Evolutionary conservation across 2,797 vertebrate species (phyloP), one percentile per base, ranked within the genome.

Genomic region (Chaenodraco wilsoni): DNA sequence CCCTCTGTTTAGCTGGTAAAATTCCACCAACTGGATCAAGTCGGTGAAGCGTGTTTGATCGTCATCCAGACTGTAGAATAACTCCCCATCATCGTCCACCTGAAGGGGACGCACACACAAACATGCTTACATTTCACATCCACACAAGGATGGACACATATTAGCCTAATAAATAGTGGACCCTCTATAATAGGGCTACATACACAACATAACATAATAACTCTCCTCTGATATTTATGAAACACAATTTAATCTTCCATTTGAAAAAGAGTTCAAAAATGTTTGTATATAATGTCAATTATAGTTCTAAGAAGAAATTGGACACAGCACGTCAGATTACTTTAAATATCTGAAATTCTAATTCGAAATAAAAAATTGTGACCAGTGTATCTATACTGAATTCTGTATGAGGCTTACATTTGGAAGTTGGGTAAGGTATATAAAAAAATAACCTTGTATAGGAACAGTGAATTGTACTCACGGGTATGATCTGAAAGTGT

Each of bases 21-120:
- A 99, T 87, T 99, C 97, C 91, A 99, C 97, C 84, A 99, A 91
- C 91, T 99, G 98, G 84, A 97, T 97, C 85, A 99, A 95, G 95
- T 99, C 97, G 40, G 95, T 96, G 92, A 99, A 99, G 75, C 95
- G 95, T 0, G 97, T 99, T 81, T 97, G 96, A 75, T 96, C 96
- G 1, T 99, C 97, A 66, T 99, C 98, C 85, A 99, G 93, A 27
- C 96, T 98, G 92, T 97, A 96, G 89, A 96, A 96, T n/a, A 95
- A 87, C 70, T 96, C 96, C 5, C 97, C 96, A 50, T 96, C 96
- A 31, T 97, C 97, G 78, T 98, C 96, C 84, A 97, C 93, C 98
- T 99, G 74, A 62, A 87, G 74, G 37, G 37, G 17, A 41, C 6
- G 40, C 55, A 73, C 59, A 77, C 33, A 79, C 5, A 65, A 14